These are phyloP conservation scores for Gymnocheta viridis DNA, from an alignment of 2,888 invertebrate species.

Conservation along the genomic window DNA sequence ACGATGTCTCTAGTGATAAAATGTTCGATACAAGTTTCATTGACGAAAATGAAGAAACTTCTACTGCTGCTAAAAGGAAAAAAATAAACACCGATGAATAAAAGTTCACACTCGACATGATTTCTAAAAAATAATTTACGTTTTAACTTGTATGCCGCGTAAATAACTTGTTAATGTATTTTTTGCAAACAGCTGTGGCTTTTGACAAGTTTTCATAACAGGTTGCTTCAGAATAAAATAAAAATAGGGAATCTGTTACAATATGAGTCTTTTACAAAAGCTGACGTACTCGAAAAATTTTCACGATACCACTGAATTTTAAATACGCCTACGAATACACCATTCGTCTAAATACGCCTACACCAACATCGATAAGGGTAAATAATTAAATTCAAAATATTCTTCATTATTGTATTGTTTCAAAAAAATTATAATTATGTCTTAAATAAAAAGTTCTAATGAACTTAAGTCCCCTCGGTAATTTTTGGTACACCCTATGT, in stretches of 20 bases:
- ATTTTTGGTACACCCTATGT: too few species aligned
- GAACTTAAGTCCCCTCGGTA: too few species aligned
- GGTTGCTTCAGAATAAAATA: neutral
- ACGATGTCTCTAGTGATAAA: too few species aligned
- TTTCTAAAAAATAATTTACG: neutral
- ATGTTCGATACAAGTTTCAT: neutral
- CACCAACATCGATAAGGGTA: neutral
- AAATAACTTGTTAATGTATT: neutral
- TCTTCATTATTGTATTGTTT: too few species aligned
- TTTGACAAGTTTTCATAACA: neutral
- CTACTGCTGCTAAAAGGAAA: neutral
- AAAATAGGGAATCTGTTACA: neutral
- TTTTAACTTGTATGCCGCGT: too few species aligned
- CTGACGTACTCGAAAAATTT: neutral
- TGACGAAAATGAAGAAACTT: neutral
- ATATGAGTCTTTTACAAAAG: conserved; percentile 6
- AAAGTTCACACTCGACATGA: neutral
- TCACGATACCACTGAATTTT: neutral
- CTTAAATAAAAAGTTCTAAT: too few species aligned
- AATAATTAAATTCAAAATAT: too few species aligned
- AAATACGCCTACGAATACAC: neutral
- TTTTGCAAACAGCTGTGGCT: neutral
- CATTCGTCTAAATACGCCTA: neutral
- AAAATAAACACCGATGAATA: neutral
- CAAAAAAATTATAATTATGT: too few species aligned